Evolutionary conservation across 2,797 vertebrate species (phyloP).

Genomic region (Podarcis siculus): DNA sequence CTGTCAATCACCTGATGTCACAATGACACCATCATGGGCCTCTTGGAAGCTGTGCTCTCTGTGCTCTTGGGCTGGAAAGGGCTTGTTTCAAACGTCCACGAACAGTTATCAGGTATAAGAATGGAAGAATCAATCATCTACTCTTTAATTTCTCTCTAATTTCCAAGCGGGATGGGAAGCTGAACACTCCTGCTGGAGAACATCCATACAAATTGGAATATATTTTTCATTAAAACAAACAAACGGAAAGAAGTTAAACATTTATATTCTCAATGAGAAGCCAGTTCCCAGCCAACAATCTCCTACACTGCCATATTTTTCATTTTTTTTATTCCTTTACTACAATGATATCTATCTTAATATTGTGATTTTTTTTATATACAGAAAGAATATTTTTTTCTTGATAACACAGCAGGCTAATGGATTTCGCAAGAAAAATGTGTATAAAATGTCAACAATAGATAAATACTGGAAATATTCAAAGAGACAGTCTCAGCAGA

Average conservation of each 20-base stretch:
- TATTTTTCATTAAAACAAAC: background rate
- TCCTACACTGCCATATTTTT: constrained; percentile 49
- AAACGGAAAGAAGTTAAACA: constrained; percentile 27
- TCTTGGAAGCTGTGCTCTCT: too few relatives aligned
- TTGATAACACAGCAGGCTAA: constrained; percentile 50
- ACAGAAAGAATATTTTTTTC: constrained; percentile 31
- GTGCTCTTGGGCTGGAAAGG: too few relatives aligned
- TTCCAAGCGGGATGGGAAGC: background rate
- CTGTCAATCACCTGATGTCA: too few relatives aligned
- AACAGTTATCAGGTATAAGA: background rate
- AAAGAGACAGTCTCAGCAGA: constrained; percentile 38
- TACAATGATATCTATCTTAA: constrained; percentile 53
- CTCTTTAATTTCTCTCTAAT: background rate
- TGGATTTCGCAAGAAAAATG: constrained; percentile 67
- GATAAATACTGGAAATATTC: constrained; percentile 63
- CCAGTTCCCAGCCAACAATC: constrained; percentile 30
- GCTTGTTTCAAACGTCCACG: background rate
- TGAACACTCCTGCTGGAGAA: constrained; percentile 21
- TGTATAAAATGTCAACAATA: constrained; percentile 60
- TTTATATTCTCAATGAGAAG: constrained; percentile 24
- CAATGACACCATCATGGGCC: too few relatives aligned
- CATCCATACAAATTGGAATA: background rate
- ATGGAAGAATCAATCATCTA: background rate
- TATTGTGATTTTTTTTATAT: constrained; percentile 51
- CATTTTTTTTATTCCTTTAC: constrained; percentile 54